phyloP scores from a whole-genome alignment of 2,888 invertebrate genomes.

The Thyatira batis region DNA sequence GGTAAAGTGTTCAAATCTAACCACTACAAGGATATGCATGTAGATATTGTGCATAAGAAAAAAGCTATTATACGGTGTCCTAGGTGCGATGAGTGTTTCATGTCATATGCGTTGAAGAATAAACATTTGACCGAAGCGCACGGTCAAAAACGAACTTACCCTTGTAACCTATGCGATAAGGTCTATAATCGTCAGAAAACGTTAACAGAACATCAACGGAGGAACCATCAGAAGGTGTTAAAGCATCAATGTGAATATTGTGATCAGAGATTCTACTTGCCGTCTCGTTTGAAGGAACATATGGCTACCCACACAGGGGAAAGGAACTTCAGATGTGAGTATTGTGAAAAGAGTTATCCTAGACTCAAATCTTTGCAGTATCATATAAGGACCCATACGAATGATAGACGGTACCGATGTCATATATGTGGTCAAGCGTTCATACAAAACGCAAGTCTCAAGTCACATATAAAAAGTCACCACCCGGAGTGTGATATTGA shows the following conservation, averaged over 20 bases:
- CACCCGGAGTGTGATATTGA: slow-evolving; percentile 76
- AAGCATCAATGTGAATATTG: slow-evolving; percentile 81
- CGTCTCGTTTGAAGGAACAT: slow-evolving; percentile 72
- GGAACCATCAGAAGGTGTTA: slow-evolving; percentile 72
- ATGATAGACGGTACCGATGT: slow-evolving; percentile 81
- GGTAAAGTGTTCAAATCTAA: slow-evolving; percentile 74
- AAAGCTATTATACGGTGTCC: slow-evolving; percentile 72
- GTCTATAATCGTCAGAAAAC: slow-evolving; percentile 74
- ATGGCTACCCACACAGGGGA: slow-evolving; percentile 81
- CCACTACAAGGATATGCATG: slow-evolving; percentile 75
- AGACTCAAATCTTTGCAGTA: slow-evolving; percentile 82
- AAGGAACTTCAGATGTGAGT: slow-evolving; percentile 80
- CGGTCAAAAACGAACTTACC: slow-evolving; percentile 69
- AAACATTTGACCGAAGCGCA: slow-evolving; percentile 72
- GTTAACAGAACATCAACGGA: slow-evolving; percentile 66
- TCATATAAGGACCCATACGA: slow-evolving; percentile 83
- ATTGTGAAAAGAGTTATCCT: slow-evolving; percentile 84
- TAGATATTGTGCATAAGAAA: slow-evolving; percentile 72
- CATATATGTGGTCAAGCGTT: slow-evolving; percentile 81
- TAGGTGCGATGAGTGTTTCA: slow-evolving; percentile 71
- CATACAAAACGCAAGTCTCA: slow-evolving; percentile 82
- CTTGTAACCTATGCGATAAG: slow-evolving; percentile 73
- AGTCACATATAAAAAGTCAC: slow-evolving; percentile 82
- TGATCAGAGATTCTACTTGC: slow-evolving; percentile 76
- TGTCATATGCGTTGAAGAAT: slow-evolving; percentile 72